phyloP scores from a whole-genome alignment of 2,113 vertebrate genomes.

The Lepisosteus osseus region DNA sequence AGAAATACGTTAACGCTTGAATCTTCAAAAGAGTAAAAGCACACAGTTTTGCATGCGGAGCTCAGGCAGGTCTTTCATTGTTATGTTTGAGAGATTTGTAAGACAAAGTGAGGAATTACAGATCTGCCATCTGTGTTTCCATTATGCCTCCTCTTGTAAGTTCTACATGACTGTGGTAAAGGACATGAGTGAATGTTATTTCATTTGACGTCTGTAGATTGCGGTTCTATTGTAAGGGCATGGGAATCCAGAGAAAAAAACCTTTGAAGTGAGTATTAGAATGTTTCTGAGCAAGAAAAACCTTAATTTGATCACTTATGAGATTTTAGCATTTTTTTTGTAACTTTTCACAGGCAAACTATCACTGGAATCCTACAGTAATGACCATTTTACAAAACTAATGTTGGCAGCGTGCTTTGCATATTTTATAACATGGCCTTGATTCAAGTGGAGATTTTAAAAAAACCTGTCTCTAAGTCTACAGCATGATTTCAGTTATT shows the following conservation, averaged over 20 bases:
- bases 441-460: slow-evolving; percentile 13
- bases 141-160: neutral
- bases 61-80: no score
- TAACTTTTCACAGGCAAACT: neutral
- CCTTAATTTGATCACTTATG: slow-evolving; percentile 1
- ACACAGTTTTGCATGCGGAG: no score
- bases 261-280: slow-evolving; percentile 5
- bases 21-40: no score
- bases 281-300: neutral
- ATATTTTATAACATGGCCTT: slow-evolving; percentile 18
- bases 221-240: slow-evolving; percentile 6
- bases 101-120: no score
- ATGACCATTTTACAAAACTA: slow-evolving; percentile 2
- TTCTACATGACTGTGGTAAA: neutral
- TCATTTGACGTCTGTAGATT: neutral
- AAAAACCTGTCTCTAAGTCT: slow-evolving; percentile 1
- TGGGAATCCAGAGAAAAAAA: neutral
- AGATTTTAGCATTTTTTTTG: slow-evolving; percentile 1
- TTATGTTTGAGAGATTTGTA: no score
- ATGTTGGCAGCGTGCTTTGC: slow-evolving; percentile 16
- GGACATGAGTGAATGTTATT: neutral
- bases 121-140: no score
- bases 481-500: slow-evolving; percentile 18
- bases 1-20: no score
- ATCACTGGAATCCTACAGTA: slow-evolving; percentile 11